Conservation (phyloP, 2,797 vertebrate species). For the Philypnodon macrostomus region DNA sequence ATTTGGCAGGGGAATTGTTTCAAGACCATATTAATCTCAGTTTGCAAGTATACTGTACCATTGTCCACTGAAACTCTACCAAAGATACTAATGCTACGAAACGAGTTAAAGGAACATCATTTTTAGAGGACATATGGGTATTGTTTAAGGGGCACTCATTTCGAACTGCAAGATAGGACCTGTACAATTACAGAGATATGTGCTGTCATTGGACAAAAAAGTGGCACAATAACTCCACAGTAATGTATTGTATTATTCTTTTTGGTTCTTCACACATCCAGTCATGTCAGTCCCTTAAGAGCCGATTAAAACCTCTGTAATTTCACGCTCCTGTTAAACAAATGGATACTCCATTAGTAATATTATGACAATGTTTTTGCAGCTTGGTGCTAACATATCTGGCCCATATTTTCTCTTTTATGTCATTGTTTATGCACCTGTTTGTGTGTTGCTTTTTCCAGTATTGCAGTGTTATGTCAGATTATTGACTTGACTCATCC, state of each 20-base stretch:
- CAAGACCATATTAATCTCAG: too few relatives aligned
- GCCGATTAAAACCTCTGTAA: not conserved
- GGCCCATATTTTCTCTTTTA: not conserved
- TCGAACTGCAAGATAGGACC: too few relatives aligned
- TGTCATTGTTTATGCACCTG: constrained; percentile 8
- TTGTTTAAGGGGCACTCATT: too few relatives aligned
- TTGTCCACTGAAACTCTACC: too few relatives aligned
- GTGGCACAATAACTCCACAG: too few relatives aligned
- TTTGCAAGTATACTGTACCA: too few relatives aligned
- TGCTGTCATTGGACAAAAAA: too few relatives aligned
- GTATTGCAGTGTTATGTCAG: not conserved
- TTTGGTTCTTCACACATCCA: not conserved
- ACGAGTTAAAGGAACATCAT: too few relatives aligned
- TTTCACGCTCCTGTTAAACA: not conserved
- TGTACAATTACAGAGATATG: too few relatives aligned
- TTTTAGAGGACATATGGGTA: too few relatives aligned
- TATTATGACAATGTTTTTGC: not conserved
- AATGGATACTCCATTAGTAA: not conserved
- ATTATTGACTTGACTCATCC: constrained; percentile 11
- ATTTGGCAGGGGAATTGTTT: too few relatives aligned
- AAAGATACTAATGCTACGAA: too few relatives aligned
- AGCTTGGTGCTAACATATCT: constrained; percentile 2
- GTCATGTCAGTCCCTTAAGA: not conserved
- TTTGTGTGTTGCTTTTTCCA: not conserved
- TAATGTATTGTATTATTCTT: not conserved